Conservation (phyloP, 1,140 invertebrate species). For the Leptopilina boulardi region DNA sequence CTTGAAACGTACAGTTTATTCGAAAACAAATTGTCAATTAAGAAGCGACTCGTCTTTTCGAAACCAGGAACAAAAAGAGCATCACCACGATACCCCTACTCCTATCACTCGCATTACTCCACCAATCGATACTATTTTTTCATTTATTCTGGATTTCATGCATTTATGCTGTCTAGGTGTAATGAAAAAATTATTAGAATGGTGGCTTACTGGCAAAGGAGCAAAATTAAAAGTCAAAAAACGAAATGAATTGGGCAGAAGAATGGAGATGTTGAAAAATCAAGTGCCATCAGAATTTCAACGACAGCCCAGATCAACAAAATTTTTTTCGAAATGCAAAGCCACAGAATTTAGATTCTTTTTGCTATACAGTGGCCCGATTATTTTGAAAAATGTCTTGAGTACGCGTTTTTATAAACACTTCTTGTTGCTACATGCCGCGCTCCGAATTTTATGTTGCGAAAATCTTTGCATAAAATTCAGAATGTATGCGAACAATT, state of each 20-base stretch:
- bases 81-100: slow-evolving; percentile 19
- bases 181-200: slow-evolving; percentile 33
- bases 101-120: slow-evolving; percentile 34
- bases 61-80: background rate
- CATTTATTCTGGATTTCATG: slow-evolving; percentile 40
- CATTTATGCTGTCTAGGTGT: slow-evolving; percentile 35
- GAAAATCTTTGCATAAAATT: background rate
- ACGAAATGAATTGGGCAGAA: background rate
- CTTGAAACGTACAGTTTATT: slow-evolving; percentile 28
- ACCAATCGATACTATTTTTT: slow-evolving; percentile 34
- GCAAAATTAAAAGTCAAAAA: background rate
- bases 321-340: slow-evolving; percentile 2
- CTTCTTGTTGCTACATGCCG: background rate
- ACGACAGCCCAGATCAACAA: background rate
- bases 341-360: slow-evolving; percentile 31
- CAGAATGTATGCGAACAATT: background rate
- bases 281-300: slow-evolving; percentile 34
- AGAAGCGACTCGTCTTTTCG: slow-evolving; percentile 33
- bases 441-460: slow-evolving; percentile 27
- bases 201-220: background rate
- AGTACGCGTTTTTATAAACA: background rate
- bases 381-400: slow-evolving; percentile 20
- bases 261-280: slow-evolving; percentile 2
- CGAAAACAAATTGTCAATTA: slow-evolving; percentile 1
- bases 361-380: slow-evolving; percentile 27